A percentile compares a stretch with the other conserved stretches of the same genome.
phyloP scores from a whole-genome alignment of 1,140 invertebrate species.

The Pseudomyrmex gracilis region DNA sequence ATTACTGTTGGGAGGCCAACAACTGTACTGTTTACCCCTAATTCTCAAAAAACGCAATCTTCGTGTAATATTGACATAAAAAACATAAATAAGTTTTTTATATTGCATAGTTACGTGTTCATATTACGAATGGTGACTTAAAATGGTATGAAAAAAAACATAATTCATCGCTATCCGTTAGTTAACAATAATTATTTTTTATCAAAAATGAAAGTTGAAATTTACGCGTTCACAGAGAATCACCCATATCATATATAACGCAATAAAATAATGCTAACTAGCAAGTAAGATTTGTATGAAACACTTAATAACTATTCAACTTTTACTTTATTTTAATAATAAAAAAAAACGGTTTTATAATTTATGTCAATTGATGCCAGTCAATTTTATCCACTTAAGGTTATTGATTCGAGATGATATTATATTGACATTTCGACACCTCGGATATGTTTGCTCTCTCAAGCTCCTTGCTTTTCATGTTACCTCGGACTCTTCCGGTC shows the following conservation, averaged over 20 bases:
- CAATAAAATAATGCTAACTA: background rate
- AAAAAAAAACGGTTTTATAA: background rate
- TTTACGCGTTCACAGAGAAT: no score
- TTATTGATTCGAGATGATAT: conserved; percentile 9
- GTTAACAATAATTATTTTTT: no score
- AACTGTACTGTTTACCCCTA: no score
- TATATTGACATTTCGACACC: conserved; percentile 9
- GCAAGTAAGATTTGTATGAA: background rate
- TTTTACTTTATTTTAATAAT: background rate
- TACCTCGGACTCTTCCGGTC: background rate
- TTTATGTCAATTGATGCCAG: background rate
- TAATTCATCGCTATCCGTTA: no score
- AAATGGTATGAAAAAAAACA: no score
- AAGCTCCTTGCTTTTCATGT: background rate
- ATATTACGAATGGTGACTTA: no score
- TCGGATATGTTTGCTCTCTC: conserved; percentile 2
- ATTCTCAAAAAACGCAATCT: no score
- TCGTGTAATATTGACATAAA: no score
- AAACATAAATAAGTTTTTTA: no score
- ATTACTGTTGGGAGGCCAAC: no score
- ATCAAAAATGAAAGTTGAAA: no score
- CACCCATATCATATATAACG: background rate
- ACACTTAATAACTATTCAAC: background rate
- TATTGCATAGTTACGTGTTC: no score
- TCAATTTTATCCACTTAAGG: background rate